Conservation (phyloP, 2,113 vertebrate genomes). For the Ammospiza nelsoni region DNA sequence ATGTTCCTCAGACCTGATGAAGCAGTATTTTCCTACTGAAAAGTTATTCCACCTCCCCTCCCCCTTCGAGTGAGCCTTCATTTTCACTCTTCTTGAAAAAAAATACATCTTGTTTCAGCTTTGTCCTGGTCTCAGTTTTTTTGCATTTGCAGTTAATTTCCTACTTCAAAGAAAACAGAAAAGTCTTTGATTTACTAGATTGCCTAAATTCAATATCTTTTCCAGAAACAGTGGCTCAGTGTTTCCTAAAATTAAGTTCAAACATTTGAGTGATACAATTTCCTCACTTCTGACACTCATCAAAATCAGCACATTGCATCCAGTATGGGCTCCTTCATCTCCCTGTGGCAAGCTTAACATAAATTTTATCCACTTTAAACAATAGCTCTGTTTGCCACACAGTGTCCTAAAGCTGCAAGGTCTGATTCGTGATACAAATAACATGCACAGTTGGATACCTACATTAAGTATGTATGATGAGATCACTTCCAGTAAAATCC, state of each 20-base stretch:
- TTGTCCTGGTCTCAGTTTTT: background rate
- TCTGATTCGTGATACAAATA: constrained; percentile 69
- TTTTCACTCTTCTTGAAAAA: background rate
- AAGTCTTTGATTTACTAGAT: constrained; percentile 37
- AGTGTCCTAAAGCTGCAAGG: constrained; percentile 46
- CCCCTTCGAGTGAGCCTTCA: background rate
- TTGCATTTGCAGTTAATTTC: constrained; percentile 34
- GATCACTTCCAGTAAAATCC: constrained; percentile 83
- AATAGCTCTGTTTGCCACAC: constrained; percentile 32
- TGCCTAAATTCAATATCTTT: constrained; percentile 26
- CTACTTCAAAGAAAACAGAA: constrained; percentile 12
- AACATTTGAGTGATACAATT: constrained; percentile 34
- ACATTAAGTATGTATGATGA: constrained; percentile 73
- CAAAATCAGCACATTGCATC: constrained; percentile 22
- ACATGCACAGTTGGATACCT: constrained; percentile 70
- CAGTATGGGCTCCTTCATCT: constrained; percentile 17
- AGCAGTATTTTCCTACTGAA: constrained; percentile 8
- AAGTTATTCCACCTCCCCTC: background rate
- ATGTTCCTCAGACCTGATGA: background rate
- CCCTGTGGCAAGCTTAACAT: background rate
- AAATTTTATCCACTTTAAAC: constrained; percentile 50
- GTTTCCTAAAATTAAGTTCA: constrained; percentile 2
- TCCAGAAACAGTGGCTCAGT: constrained; percentile 45
- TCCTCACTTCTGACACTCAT: constrained; percentile 54
- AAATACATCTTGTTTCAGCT: background rate